These are phyloP conservation scores for Dynastes hyllus DNA, from an alignment of 2,888 invertebrate species.

Conservation along the genomic window DNA sequence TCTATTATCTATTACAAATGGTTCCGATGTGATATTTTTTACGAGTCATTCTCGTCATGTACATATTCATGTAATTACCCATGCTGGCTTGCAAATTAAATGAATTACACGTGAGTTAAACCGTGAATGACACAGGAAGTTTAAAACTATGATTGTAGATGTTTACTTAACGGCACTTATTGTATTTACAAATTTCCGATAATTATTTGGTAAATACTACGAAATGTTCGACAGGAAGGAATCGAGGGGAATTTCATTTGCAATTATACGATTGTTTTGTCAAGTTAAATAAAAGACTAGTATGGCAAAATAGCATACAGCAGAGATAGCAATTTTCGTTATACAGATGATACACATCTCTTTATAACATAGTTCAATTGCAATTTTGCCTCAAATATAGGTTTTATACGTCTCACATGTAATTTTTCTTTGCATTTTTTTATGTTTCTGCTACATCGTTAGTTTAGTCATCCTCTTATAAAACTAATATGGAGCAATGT, in stretches of 20 bases:
- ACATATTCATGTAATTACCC: slow-evolving; percentile 21
- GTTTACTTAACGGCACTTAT: slow-evolving; percentile 23
- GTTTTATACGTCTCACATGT: too few species aligned
- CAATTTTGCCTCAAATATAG: too few species aligned
- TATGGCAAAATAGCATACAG: too few species aligned
- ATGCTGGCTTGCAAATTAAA: slow-evolving; percentile 16
- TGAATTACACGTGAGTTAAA: slow-evolving; percentile 34
- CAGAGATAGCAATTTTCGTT: too few species aligned
- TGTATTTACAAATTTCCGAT: slow-evolving; percentile 29
- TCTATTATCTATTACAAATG: not conserved
- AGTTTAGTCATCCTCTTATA: too few species aligned
- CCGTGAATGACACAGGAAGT: slow-evolving; percentile 46
- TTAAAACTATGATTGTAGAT: slow-evolving; percentile 19
- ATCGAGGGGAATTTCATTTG: not conserved
- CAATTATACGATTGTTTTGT: not conserved
- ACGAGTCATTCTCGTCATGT: not conserved
- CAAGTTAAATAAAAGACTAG: not conserved
- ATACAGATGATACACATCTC: too few species aligned
- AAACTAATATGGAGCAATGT: too few species aligned
- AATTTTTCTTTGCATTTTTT: too few species aligned
- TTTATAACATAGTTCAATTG: too few species aligned
- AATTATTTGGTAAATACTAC: slow-evolving; percentile 12
- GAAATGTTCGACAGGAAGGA: not conserved
- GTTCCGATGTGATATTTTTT: slow-evolving; percentile 15
- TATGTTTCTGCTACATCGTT: too few species aligned